Conservation (phyloP, 2,888 invertebrate species). For the Sarcophaga rosellei region DNA sequence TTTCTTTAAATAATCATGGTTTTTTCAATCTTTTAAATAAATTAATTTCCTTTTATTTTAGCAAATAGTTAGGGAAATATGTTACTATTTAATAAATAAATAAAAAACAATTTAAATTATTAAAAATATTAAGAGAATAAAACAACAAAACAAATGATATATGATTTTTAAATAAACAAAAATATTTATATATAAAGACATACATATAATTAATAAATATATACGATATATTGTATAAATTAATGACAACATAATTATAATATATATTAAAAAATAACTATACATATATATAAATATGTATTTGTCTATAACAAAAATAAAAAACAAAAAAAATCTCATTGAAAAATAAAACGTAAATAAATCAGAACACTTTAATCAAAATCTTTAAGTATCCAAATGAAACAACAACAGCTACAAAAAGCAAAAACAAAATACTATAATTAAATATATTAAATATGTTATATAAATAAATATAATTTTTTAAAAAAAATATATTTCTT, state of each 20-base stretch:
- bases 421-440: neutral
- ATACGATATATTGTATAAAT: constrained; percentile 31
- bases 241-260: constrained; percentile 22
- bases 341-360: neutral
- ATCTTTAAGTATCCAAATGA: constrained; percentile 56
- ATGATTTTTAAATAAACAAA: constrained; percentile 61
- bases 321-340: neutral
- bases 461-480: neutral
- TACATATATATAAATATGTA: constrained; percentile 10
- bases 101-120: constrained; percentile 50
- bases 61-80: constrained; percentile 70
- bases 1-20: too few relatives aligned
- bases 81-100: constrained; percentile 61
- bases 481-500: neutral
- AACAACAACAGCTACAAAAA: constrained; percentile 22
- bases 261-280: constrained; percentile 13
- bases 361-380: constrained; percentile 54
- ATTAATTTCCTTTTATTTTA: constrained; percentile 33
- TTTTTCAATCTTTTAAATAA: neutral
- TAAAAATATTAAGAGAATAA: constrained; percentile 41
- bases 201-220: constrained; percentile 39
- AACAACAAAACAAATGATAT: neutral
- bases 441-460: constrained; percentile 23
- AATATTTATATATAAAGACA: constrained; percentile 54
- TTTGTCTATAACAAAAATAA: constrained; percentile 18